Evolutionary conservation across 2,113 vertebrate genomes (phyloP), one percentile per base, ranked within the genome.

Genomic region (Sula dactylatra): DNA sequence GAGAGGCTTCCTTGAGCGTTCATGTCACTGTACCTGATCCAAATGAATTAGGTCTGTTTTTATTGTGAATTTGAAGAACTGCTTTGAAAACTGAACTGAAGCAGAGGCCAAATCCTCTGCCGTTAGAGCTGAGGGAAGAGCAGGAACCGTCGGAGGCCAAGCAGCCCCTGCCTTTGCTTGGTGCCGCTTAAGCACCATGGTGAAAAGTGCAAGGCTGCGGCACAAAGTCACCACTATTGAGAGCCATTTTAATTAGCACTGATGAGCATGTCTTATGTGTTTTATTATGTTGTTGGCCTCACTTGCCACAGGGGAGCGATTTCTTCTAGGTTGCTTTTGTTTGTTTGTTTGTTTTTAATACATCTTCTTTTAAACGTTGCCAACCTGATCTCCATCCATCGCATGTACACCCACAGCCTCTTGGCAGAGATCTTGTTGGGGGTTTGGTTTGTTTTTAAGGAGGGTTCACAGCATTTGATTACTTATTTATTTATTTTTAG

Each of bases 1-100:
- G 62, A 88, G 89, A 13, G n/a, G 13, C 42, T 29, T 71, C 71
- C 71, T 69, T 2, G 3, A 56, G 62, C 1, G 0, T 2, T 55
- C 9, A 1, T 12, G 34, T 10, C 2, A 0, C 70, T 82, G 80
- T 44, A 32, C 29, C 71, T n/a, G 4, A 11, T 45, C 67, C 45
- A 29, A 0, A 7, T 27, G 69, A 44, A n/a, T n/a, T 6, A 6
- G 4, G 0, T 19, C 16, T 52, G 84, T 0, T 17, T 72, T 83
- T 25, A 12, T 4, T 66, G 17, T 59, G 73, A 12, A 31, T 85
- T n/a, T 62, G 13, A 71, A 45, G 84, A 36, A 2, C 6, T 65
- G 11, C 13, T 89, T 40, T 44, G 67, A 44, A 44, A 54, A 13
- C 22, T 49, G 78, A 62, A 22, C 40, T 18, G 49, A 40, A 64